These are phyloP conservation scores for Drosophila prosaltans DNA, from an alignment of 1,140 invertebrate species.

Conservation along the genomic window DNA sequence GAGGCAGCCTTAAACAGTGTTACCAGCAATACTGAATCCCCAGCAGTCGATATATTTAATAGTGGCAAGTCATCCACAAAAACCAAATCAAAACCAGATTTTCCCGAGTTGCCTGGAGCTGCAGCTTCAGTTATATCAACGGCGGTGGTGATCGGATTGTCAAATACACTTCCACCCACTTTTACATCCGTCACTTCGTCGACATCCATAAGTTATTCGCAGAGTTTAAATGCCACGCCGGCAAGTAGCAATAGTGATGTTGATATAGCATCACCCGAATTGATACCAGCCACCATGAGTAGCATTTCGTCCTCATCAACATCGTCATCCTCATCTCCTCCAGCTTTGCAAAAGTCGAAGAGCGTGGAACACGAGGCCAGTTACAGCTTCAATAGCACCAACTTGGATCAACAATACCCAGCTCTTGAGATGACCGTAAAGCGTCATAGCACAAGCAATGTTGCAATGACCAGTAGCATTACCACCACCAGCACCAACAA, in stretches of 20 bases:
- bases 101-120: conserved; percentile 62
- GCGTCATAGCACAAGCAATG: conserved; percentile 75
- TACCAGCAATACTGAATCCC: conserved; percentile 32
- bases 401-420: conserved; percentile 80
- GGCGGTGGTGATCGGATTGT: not conserved
- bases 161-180: not conserved
- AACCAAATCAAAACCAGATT: conserved; percentile 66
- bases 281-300: conserved; percentile 16
- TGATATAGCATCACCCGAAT: conserved; percentile 37
- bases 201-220: conserved; percentile 55
- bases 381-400: conserved; percentile 74
- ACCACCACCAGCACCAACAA: conserved; percentile 1
- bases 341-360: conserved; percentile 77
- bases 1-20: conserved; percentile 48
- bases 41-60: conserved; percentile 23
- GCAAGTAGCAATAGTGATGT: conserved; percentile 43
- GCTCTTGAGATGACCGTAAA: conserved; percentile 82
- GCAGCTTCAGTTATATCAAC: not conserved
- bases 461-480: conserved; percentile 33
- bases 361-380: conserved; percentile 77
- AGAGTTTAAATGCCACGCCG: conserved; percentile 57
- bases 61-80: conserved; percentile 10
- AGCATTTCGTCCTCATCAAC: conserved; percentile 7
- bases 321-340: conserved; percentile 33
- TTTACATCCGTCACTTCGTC: conserved; percentile 20